Base-by-base conservation (phyloP, 1,140 invertebrate genomes). In the Sipha flava region DNA sequence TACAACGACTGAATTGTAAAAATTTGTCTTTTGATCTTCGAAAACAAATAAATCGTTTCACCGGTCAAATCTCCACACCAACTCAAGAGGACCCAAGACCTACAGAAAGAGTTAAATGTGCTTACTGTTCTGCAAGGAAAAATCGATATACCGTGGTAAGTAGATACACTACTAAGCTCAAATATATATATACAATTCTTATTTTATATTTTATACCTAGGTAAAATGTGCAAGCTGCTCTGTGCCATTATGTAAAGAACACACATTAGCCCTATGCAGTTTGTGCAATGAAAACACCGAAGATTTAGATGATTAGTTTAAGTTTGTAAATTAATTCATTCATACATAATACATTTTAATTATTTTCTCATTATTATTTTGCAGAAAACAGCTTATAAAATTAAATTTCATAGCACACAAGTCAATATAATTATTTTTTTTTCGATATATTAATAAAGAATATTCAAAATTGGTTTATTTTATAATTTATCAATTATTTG, bases 101-200 rank as follows among this genome's bases (percentile, higher is more conserved):
- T 79, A 21, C 21, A 62, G 54, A 57, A 62, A 54, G 34, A 49
- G 23, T 79, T 34, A 79, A 66, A 62, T 47, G 59, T 45, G 34
- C 52, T 62, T 64, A 23, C 57, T 79, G 77, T 37, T 57, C 57
- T 26, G 40, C 31, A 3, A 79, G 54, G 57, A 79, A 79, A 79
- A 79, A 79, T 62, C 77, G 77, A 0, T 57, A 79, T 45, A 79
- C 52, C 31, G 34, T 40, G 34, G 62, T 64, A 64, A 37, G 34
- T 64, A 40, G 34, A 37, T 18, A 21, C 18, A 64, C 31, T 64
- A 64, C 31, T 37, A 64, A 40, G n/a, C 62, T 37, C 29, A 64
- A 64, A 64, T 40, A 64, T 10, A 4, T 21, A 64, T 37, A 64
- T 3, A 37, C n/a, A 37, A 4, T 34, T 1, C 29, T 62, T 64